Percentiles rank a stretch among this genome's conserved stretches.
These are phyloP conservation scores for Lepidotrigona ventralis DNA, from an alignment of 1,140 invertebrate genomes.

Conservation along the genomic window DNA sequence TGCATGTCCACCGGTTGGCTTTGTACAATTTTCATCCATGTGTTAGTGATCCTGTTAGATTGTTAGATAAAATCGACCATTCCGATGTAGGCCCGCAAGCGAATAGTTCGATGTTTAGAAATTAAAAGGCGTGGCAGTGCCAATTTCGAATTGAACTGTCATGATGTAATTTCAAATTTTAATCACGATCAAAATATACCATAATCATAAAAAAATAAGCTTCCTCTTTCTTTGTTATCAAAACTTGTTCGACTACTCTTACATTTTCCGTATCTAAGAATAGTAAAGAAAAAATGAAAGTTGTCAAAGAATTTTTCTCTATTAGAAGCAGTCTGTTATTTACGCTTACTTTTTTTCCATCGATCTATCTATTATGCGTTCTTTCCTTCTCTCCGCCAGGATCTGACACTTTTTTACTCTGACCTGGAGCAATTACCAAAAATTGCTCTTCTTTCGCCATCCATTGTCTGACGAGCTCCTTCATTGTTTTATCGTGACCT, in stretches of 20 bases:
- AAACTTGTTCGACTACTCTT: no score
- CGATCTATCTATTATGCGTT: background rate
- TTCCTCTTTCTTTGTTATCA: background rate
- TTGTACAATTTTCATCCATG: slow-evolving; percentile 23
- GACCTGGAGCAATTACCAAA: background rate
- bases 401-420: no score
- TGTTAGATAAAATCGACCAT: slow-evolving; percentile 26
- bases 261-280: background rate
- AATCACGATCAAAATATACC: background rate
- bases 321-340: background rate
- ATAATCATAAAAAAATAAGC: background rate
- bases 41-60: slow-evolving; percentile 44
- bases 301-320: background rate
- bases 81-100: background rate
- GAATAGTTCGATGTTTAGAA: background rate
- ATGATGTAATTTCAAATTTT: slow-evolving; percentile 7
- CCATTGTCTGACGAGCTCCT: background rate
- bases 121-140: background rate
- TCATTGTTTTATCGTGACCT: background rate
- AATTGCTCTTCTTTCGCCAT: background rate
- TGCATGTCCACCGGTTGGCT: slow-evolving; percentile 33
- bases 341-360: background rate
- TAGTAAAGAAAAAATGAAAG: background rate
- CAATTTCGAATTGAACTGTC: background rate
- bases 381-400: background rate